These are phyloP conservation scores for Dolichomitus sp. DNA, from an alignment of 2,888 invertebrate species.

Conservation along the genomic window DNA sequence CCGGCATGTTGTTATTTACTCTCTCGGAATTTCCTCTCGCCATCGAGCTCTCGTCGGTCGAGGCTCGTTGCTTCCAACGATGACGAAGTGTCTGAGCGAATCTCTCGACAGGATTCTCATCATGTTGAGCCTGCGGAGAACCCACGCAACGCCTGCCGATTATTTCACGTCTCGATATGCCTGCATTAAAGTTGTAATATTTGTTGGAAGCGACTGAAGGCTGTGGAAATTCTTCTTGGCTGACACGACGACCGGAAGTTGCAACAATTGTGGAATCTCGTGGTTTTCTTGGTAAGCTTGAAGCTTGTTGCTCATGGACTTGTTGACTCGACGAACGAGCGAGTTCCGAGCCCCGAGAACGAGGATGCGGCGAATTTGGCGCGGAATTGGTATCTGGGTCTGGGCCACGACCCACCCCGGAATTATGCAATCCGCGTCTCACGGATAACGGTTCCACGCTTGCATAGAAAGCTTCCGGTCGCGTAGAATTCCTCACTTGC, in stretches of 20 bases:
- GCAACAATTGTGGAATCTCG: conserved; percentile 33
- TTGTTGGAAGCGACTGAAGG: conserved; percentile 55
- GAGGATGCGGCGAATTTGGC: conserved; percentile 71
- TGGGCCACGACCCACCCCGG: conserved; percentile 71
- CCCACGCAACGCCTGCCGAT: conserved; percentile 64
- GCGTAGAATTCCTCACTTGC: conserved; percentile 55
- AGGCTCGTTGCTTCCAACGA: conserved; percentile 63
- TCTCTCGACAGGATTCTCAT: conserved; percentile 70
- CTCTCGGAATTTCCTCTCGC: conserved; percentile 38
- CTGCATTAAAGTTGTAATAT: conserved; percentile 46
- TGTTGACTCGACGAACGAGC: conserved; percentile 37
- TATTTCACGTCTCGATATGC: conserved; percentile 68
- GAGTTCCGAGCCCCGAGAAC: neutral
- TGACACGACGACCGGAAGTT: conserved; percentile 55
- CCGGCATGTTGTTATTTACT: conserved; percentile 54
- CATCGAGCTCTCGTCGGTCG: conserved; percentile 34
- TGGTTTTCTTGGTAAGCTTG: conserved; percentile 43
- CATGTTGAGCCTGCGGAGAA: conserved; percentile 42
- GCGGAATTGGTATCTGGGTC: conserved; percentile 79
- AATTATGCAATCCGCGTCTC: conserved; percentile 82
- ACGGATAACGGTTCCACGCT: conserved; percentile 79
- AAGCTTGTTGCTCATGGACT: conserved; percentile 42
- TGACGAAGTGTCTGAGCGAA: conserved; percentile 73
- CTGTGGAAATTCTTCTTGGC: conserved; percentile 40
- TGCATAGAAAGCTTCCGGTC: conserved; percentile 77